Evolutionary conservation across 2,888 invertebrate genomes (phyloP).

Genomic region (Zaprionus lineosus): DNA sequence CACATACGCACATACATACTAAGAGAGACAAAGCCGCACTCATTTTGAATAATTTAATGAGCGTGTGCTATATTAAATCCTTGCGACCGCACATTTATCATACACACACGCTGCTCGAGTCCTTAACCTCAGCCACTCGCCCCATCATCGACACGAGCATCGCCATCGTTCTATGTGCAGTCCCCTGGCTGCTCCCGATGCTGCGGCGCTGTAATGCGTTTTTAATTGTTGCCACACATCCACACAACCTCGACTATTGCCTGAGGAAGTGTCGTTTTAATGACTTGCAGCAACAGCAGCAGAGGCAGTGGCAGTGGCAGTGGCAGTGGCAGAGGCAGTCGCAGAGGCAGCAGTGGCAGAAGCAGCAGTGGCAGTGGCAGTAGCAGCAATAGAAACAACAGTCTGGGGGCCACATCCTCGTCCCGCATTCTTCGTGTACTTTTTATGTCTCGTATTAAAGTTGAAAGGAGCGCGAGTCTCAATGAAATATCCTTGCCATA

Average conservation of each 20-base stretch:
- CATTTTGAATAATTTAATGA: slow-evolving; percentile 72
- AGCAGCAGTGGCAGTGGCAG: too few species aligned
- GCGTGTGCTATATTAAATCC: slow-evolving; percentile 55
- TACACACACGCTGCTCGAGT: slow-evolving; percentile 8
- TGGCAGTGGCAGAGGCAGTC: too few species aligned
- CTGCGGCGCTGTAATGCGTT: slow-evolving; percentile 64
- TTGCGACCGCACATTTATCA: slow-evolving; percentile 70
- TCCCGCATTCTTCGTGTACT: slow-evolving; percentile 36
- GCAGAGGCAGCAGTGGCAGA: too few species aligned
- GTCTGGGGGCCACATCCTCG: too few species aligned
- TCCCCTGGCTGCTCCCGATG: too few species aligned
- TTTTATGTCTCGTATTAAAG: slow-evolving; percentile 62
- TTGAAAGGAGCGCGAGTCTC: slow-evolving; percentile 3
- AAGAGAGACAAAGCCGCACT: slow-evolving; percentile 2
- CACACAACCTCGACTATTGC: slow-evolving; percentile 6
- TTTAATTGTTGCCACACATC: slow-evolving; percentile 64
- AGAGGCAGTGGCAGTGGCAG: neutral
- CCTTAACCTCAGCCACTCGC: slow-evolving; percentile 6
- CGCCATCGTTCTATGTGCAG: neutral
- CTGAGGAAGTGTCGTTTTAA: slow-evolving; percentile 55
- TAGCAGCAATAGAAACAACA: too few species aligned
- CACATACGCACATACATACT: too few species aligned
- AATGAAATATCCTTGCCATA: slow-evolving; percentile 24
- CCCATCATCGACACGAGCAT: too few species aligned
- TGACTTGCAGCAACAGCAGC: slow-evolving; percentile 34